Percentiles rank a stretch among this genome's conserved stretches.
Conservation (phyloP, 2,113 vertebrate species). For the Rhipidura dahli region DNA sequence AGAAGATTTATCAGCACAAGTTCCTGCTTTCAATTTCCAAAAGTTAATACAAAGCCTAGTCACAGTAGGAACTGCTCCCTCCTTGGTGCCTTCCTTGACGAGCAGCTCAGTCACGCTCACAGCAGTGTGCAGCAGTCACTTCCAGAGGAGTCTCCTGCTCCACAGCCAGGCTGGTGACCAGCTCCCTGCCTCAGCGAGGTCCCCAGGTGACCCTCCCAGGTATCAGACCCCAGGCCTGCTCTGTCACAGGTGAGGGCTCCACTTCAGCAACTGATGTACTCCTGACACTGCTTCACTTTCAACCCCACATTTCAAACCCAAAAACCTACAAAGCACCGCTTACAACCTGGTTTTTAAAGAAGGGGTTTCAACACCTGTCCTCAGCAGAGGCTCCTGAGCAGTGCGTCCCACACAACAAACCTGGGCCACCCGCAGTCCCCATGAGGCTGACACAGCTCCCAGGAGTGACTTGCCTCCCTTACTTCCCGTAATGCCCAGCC, state of each 20-base stretch:
- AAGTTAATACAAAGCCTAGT: neutral
- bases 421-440: neutral
- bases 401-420: accelerated
- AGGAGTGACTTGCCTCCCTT: accelerated
- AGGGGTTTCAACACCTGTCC: accelerated
- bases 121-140: accelerated
- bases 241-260: neutral
- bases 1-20: neutral
- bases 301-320: accelerated
- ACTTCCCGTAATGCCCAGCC: accelerated
- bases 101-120: neutral
- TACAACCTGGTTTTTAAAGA: neutral
- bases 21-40: neutral
- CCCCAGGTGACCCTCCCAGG: neutral
- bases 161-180: neutral
- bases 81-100: neutral
- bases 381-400: neutral
- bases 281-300: neutral
- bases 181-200: accelerated
- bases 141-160: neutral
- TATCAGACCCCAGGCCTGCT: neutral
- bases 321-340: neutral
- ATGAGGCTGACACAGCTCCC: accelerated
- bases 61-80: neutral
- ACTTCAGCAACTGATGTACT: accelerated